Percentiles rank a stretch among this genome's conserved stretches.
phyloP scores from a whole-genome alignment of 1,140 invertebrate species.

The Macrostomum lignano region DNA sequence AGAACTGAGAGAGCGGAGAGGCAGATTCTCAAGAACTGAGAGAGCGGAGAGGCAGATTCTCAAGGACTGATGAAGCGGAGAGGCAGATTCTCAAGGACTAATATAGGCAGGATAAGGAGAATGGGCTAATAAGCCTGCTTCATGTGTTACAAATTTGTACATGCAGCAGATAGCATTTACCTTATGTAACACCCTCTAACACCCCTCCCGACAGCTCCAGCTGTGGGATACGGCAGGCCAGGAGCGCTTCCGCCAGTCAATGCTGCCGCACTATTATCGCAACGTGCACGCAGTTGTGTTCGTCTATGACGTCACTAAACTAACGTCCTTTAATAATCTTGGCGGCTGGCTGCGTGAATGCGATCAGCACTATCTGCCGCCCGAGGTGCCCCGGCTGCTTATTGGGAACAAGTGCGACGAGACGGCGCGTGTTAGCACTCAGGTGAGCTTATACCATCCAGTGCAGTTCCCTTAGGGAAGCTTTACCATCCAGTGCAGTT shows the following conservation, averaged over 20 bases:
- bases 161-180: no score
- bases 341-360: constrained; percentile 45
- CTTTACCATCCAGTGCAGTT: no score
- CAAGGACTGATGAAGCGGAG: no score
- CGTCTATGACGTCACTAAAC: constrained; percentile 38
- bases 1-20: no score
- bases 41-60: no score
- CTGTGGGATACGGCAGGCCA: constrained; percentile 39
- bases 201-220: constrained; percentile 27
- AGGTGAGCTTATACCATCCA: no score
- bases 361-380: constrained; percentile 35
- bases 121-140: no score
- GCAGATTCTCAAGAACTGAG: no score
- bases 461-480: no score
- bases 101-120: no score
- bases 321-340: constrained; percentile 37
- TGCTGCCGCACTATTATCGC: constrained; percentile 51
- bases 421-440: constrained; percentile 36
- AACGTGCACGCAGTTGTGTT: constrained; percentile 52
- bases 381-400: constrained; percentile 41
- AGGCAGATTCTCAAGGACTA: no score
- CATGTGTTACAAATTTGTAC: no score
- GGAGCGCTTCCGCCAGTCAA: constrained; percentile 40
- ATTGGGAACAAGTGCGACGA: constrained; percentile 35
- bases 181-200: constrained; percentile 6